A percentile compares a stretch with the other conserved stretches of the same genome.
These are phyloP conservation scores for Coecobrya sp. DNA, from an alignment of 2,888 invertebrate species.

Conservation along the genomic window DNA sequence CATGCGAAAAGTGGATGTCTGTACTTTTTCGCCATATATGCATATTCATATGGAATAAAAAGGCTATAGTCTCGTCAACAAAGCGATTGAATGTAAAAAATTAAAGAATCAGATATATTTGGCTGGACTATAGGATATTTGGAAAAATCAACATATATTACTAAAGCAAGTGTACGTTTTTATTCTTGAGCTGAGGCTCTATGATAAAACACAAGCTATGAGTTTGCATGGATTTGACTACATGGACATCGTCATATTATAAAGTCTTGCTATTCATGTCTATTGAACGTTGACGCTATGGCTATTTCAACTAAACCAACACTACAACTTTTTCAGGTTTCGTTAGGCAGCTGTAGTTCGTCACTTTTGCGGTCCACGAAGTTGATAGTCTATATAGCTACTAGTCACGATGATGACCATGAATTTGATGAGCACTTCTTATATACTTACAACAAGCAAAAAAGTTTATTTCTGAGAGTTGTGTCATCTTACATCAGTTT, in stretches of 20 bases:
- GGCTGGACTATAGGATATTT: slow-evolving; percentile 1
- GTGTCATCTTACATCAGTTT: slow-evolving; percentile 55
- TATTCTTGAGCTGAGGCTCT: background rate
- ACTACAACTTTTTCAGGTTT: slow-evolving; percentile 35
- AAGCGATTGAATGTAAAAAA: background rate
- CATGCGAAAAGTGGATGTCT: background rate
- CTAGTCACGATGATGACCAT: slow-evolving; percentile 53
- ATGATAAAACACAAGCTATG: background rate
- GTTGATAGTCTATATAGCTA: slow-evolving; percentile 30
- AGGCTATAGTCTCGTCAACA: background rate
- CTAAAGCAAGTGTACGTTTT: background rate
- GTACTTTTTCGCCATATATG: background rate
- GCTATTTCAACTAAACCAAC: slow-evolving; percentile 1
- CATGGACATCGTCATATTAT: too few relatives aligned
- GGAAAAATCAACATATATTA: background rate
- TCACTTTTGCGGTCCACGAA: slow-evolving; percentile 62
- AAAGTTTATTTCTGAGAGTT: slow-evolving; percentile 66
- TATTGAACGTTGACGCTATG: slow-evolving; percentile 30
- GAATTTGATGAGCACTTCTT: slow-evolving; percentile 9
- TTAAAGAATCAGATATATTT: background rate
- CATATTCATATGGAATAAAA: background rate
- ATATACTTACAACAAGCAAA: background rate
- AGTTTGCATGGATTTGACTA: too few relatives aligned
- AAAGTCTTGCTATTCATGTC: background rate
- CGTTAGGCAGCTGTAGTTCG: slow-evolving; percentile 64